Evolutionary conservation across 2,113 vertebrate species (phyloP), one percentile per base, ranked within the genome.

Genomic region (Sphaerodactylus townsendi): DNA sequence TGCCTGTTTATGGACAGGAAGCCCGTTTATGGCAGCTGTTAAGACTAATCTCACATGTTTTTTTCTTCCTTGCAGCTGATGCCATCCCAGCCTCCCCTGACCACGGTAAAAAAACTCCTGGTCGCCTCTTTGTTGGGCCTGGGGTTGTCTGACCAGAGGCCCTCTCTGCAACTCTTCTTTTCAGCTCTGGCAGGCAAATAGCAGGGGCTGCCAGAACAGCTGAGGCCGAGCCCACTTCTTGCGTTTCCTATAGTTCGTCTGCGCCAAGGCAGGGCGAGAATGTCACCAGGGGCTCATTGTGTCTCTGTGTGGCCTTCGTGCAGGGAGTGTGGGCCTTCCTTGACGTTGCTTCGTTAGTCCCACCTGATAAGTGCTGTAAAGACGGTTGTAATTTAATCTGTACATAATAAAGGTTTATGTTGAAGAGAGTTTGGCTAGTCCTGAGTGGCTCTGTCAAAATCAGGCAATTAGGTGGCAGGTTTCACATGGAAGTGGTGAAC

Each of bases 141-240:
- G 28, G 97, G 97, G 2, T 59, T 97, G 14, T 94, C 96, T 50
- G 97, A 98, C n/a, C 93, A 96, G 46, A 93, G 97, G 9, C 96
- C 97, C 0, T 94, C 90, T 2, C 92, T 98, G 69, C 92, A 96
- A 73, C 88, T 92, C 13, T 41, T 91, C 77, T 76, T 35, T 77
- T 23, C 69, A 88, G 69, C 79, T 77, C 66, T 88, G 88, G 87
- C 15, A 30, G 21, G 30, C 68, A 78, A 86, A 33, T 39, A 82
- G 66, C 72, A 77, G 28, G 44, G 21, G 7, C 28, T 21, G 13
- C 53, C 82, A 46, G 8, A 69, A 56, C 9, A 41, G 46, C 56
- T 79, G 75, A 82, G 59, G 53, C 37, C n/a, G n/a, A 44, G 19
- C 19, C 23, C 15, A 15, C 17, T 4, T 13, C 10, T 25, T 17